Base-by-base conservation (phyloP, 1,140 invertebrate genomes). In the Papilio helenus region DNA sequence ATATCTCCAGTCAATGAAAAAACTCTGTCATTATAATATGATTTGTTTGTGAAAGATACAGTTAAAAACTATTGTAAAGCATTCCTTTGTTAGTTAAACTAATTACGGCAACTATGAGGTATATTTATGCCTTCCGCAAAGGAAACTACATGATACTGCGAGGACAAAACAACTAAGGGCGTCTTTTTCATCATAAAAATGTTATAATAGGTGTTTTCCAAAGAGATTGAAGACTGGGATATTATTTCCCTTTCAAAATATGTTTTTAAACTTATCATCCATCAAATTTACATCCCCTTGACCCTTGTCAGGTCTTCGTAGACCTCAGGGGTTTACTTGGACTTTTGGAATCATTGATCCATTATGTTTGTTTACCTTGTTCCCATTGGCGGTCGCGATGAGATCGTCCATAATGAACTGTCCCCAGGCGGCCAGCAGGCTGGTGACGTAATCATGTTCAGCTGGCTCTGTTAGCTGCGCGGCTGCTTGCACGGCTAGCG, bases 391-490 rank as follows among this genome's bases (percentile, higher is more conserved):
- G 1, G 97, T 97, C 39, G 96, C 95, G 0, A 97, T 96, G 20
- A 98, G 95, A 88, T 98, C 98, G 76, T 97, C 96, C 72, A 97
- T 95, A 8, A 98, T 83, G 65, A 98, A 93, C 86, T 98, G 97
- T 26, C 97, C 97, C 97, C 98, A 98, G 14, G 97, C 96, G 0
- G 97, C 97, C 18, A 98, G 93, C 79, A 98, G 94, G 80, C 97
- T 97, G 20, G 97, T 98, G 23, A 97, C 95, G 72, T 96, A 97
- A 82, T 97, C 96, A 87, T 97, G 97, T 16, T 95, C 93, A 44
- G 87, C 87, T 46, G 86, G 87, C 61, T 82, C 89, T 26, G 85
- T 92, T 81, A 88, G 86, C 80, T 90, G 93, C 44, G 87, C 86
- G 7, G 95, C 90, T 2, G 95, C 90, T 23, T 88, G 85, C 80